Conservation (phyloP, 2,113 vertebrate species). For the Platycercus adscitus region DNA sequence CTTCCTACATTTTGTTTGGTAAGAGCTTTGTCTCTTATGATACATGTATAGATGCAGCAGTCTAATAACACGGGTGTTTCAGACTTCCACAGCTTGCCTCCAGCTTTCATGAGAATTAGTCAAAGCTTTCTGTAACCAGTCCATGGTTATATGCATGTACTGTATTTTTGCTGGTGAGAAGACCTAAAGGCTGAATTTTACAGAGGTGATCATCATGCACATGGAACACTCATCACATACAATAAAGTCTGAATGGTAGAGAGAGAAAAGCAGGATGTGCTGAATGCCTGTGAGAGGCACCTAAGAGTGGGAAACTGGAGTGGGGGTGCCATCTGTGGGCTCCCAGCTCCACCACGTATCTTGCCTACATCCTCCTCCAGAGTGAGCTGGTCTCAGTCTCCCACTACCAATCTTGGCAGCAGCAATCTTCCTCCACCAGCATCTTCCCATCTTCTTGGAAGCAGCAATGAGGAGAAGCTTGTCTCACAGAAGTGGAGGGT, state of each 20-base stretch:
- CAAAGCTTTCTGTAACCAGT: background rate
- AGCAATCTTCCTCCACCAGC: background rate
- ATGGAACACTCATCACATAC: background rate
- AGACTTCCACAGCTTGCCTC: background rate
- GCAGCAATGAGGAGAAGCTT: background rate
- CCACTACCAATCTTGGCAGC: background rate
- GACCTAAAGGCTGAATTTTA: background rate
- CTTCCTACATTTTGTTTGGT: background rate
- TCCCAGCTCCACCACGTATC: background rate
- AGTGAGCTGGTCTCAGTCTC: background rate
- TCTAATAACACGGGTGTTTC: background rate
- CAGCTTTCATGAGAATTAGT: background rate
- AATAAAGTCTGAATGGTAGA: background rate
- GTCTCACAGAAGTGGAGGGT: background rate
- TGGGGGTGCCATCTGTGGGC: background rate
- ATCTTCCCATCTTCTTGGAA: background rate
- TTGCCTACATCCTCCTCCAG: background rate
- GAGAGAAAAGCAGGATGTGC: background rate
- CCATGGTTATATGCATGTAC: background rate
- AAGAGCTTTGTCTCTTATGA: background rate
- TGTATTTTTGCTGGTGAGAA: background rate
- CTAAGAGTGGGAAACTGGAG: background rate
- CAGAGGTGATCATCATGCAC: background rate
- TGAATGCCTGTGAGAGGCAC: background rate
- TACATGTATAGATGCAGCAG: background rate